A percentile compares a stretch with the other conserved stretches of the same genome.
These are phyloP conservation scores for Tyria jacobaeae DNA, from an alignment of 2,888 invertebrate species.

Conservation along the genomic window DNA sequence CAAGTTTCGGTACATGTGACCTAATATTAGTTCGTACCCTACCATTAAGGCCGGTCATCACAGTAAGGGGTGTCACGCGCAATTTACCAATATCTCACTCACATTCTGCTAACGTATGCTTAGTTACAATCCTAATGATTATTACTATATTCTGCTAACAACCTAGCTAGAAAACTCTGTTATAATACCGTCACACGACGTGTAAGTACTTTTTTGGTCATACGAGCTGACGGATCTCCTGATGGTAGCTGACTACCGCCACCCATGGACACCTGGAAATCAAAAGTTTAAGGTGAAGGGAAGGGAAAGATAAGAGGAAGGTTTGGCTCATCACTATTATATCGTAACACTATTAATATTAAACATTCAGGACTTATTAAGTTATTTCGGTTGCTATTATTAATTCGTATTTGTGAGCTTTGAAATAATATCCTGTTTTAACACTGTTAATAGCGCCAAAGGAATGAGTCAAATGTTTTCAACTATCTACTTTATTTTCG, in stretches of 20 bases:
- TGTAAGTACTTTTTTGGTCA: no score
- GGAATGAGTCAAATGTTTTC: constrained; percentile 10
- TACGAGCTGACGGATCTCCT: no score
- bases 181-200: no score
- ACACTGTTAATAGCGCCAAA: constrained; percentile 12
- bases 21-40: not conserved
- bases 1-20: not conserved
- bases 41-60: not conserved
- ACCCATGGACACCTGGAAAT: no score
- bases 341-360: not conserved
- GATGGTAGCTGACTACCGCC: no score
- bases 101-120: not conserved
- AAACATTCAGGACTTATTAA: not conserved
- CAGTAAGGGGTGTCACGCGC: not conserved
- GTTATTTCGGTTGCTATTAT: constrained; percentile 7
- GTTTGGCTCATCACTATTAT: not conserved
- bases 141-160: not conserved
- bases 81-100: not conserved
- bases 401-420: constrained; percentile 14
- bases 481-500: constrained; percentile 17
- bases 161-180: no score
- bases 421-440: constrained; percentile 12
- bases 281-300: no score
- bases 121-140: not conserved
- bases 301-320: no score